A percentile compares a stretch with the other conserved stretches of the same genome.
Evolutionary conservation across 23 tunicate genomes (phyloP).

Genomic region (Styela clava): DNA sequence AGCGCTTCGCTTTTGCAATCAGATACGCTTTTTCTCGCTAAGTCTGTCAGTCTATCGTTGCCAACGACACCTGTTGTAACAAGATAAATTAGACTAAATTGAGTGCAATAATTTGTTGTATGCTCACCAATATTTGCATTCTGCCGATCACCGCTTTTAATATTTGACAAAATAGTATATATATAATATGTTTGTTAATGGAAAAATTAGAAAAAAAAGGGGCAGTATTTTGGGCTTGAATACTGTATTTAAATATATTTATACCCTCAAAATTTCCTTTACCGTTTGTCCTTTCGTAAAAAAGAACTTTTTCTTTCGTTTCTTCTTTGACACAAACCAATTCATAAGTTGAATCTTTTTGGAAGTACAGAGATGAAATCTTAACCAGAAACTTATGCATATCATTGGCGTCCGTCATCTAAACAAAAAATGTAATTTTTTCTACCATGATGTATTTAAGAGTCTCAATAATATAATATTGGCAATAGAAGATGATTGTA

Average conservation of each 20-base stretch:
- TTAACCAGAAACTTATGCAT: background rate
- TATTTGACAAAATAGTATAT: too few species aligned
- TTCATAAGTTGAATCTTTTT: background rate
- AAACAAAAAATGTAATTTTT: background rate
- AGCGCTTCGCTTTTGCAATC: constrained; percentile 32
- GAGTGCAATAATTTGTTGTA: too few species aligned
- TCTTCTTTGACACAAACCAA: background rate
- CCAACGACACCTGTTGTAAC: background rate
- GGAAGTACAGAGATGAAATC: background rate
- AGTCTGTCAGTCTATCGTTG: background rate
- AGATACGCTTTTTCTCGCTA: background rate
- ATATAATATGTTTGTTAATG: too few species aligned
- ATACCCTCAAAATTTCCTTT: background rate
- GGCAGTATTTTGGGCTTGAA: too few species aligned
- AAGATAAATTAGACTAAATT: too few species aligned
- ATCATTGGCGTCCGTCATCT: background rate
- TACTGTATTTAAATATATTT: too few species aligned
- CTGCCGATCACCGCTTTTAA: too few species aligned
- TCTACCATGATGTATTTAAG: too few species aligned
- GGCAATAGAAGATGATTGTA: too few species aligned
- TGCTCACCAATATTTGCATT: too few species aligned
- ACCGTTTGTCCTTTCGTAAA: background rate
- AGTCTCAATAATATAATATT: too few species aligned
- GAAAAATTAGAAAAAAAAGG: too few species aligned
- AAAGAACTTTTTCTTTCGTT: background rate